Evolutionary conservation across 2,797 vertebrate species (phyloP).

Genomic region (Myoxocephalus aenaeus): DNA sequence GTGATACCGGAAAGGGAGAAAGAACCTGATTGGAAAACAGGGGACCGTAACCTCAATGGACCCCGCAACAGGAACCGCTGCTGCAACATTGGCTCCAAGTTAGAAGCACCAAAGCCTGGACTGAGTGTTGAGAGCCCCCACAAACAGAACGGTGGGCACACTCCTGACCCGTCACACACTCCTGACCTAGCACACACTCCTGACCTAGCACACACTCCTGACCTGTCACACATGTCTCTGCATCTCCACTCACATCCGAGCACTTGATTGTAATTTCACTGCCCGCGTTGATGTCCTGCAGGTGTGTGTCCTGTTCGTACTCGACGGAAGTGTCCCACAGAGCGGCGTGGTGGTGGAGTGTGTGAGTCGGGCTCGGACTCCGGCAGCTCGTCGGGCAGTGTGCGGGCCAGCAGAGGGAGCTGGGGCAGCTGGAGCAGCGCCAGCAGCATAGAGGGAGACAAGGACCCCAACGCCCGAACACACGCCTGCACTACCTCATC

Average conservation of each 20-base stretch:
- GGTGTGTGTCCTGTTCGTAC: conserved; percentile 76
- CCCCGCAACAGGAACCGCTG: conserved; percentile 83
- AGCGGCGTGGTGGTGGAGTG: conserved; percentile 87
- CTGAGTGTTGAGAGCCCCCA: conserved; percentile 76
- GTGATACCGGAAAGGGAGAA: conserved; percentile 85
- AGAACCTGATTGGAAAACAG: conserved; percentile 86
- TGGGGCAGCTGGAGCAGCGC: conserved; percentile 99
- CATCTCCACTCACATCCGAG: not conserved
- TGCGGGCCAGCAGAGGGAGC: conserved; percentile 95
- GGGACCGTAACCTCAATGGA: conserved; percentile 68
- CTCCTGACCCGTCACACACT: not conserved
- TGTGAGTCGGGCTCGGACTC: conserved; percentile 97
- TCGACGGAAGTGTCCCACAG: conserved; percentile 83
- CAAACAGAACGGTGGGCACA: conserved; percentile 86
- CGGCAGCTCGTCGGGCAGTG: conserved; percentile 92
- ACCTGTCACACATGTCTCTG: not conserved
- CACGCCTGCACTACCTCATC: conserved; percentile 82
- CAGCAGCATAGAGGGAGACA: conserved; percentile 95
- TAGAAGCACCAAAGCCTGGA: conserved; percentile 83
- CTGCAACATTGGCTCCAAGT: conserved; percentile 67
- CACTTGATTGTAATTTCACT: not conserved
- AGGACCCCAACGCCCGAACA: conserved; percentile 81
- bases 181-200: not conserved
- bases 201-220: not conserved
- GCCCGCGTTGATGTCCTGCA: conserved; percentile 38